A percentile compares a stretch with the other conserved stretches of the same genome.
Conservation (phyloP, 1,140 invertebrate genomes). For the Harlomillsia oculata region DNA sequence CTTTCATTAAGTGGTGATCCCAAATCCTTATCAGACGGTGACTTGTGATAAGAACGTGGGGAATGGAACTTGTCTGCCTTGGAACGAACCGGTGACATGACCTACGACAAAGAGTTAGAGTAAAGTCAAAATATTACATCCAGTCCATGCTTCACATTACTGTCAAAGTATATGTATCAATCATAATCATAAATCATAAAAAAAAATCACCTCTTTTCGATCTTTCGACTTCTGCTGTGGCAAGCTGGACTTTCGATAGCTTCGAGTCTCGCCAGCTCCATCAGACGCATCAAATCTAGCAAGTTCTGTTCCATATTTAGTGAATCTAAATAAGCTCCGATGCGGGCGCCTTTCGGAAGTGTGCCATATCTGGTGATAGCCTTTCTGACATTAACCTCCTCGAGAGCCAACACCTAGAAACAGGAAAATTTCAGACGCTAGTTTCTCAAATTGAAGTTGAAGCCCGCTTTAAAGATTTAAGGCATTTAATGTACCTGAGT, state of each 20-base stretch:
- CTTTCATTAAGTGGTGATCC: too few relatives aligned
- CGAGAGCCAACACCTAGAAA: slow-evolving; percentile 70
- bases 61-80: slow-evolving; percentile 27
- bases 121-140: too few relatives aligned
- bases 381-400: slow-evolving; percentile 91
- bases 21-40: slow-evolving; percentile 26
- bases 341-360: slow-evolving; percentile 79
- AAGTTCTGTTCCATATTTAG: slow-evolving; percentile 47
- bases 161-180: too few relatives aligned
- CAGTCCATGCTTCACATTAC: too few relatives aligned
- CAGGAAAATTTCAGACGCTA: slow-evolving; percentile 40
- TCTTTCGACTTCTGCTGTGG: slow-evolving; percentile 36
- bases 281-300: slow-evolving; percentile 49
- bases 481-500: slow-evolving; percentile 46
- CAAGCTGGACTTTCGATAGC: slow-evolving; percentile 36
- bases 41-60: slow-evolving; percentile 28
- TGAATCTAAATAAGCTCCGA: slow-evolving; percentile 76
- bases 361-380: slow-evolving; percentile 96
- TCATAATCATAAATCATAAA: neutral
- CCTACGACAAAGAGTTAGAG: slow-evolving; percentile 5
- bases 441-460: neutral
- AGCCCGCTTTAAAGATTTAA: slow-evolving; percentile 34
- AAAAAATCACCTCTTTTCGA: slow-evolving; percentile 22
- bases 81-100: slow-evolving; percentile 29
- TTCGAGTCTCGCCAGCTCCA: slow-evolving; percentile 26